Conservation (phyloP, 2,113 vertebrate genomes). For the Anguilla rostrata region DNA sequence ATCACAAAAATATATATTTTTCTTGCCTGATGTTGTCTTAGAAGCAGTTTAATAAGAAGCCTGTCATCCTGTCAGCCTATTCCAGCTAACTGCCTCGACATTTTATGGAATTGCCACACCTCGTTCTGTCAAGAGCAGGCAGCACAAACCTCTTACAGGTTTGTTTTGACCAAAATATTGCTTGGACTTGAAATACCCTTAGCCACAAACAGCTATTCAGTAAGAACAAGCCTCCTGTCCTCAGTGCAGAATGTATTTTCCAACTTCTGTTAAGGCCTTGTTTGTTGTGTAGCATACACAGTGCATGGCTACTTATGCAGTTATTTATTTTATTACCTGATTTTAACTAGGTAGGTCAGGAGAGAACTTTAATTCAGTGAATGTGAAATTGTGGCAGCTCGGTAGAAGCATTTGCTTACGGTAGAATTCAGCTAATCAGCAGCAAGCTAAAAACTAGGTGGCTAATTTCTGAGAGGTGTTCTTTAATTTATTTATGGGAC, state of each 20-base stretch:
- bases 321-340: background rate
- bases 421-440: background rate
- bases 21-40: background rate
- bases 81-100: background rate
- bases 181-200: background rate
- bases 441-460: background rate
- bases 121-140: background rate
- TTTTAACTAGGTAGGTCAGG: background rate
- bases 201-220: background rate
- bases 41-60: background rate
- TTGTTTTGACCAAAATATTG: background rate
- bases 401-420: background rate
- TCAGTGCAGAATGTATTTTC: background rate
- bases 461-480: background rate
- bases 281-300: background rate
- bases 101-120: background rate
- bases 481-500: no score
- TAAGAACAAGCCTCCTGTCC: background rate
- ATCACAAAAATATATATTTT: background rate
- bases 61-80: background rate
- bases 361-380: background rate
- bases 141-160: slow-evolving; percentile 2
- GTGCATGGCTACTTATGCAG: background rate
- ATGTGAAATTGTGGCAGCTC: background rate
- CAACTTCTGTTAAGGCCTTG: background rate